phyloP scores from a whole-genome alignment of 2,888 invertebrate species.

The Trissolcus brochymenae region DNA sequence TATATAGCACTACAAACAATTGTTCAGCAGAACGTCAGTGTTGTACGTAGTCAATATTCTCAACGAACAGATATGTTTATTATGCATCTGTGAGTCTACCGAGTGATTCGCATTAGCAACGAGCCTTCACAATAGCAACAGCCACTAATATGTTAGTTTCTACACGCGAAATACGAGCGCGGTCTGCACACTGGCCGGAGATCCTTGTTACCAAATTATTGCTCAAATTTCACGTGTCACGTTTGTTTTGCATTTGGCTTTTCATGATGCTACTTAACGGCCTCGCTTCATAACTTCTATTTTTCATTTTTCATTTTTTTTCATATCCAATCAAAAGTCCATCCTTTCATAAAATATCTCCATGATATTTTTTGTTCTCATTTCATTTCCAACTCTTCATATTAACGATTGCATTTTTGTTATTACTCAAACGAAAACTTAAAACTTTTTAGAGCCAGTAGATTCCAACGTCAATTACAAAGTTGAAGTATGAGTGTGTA shows the following conservation, averaged over 20 bases:
- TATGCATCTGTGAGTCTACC: slow-evolving; percentile 49
- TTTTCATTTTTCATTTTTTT: not conserved
- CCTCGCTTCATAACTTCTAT: not conserved
- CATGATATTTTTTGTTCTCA: no score
- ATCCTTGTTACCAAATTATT: slow-evolving; percentile 34
- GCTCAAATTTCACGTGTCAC: slow-evolving; percentile 37
- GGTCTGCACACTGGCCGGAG: slow-evolving; percentile 23
- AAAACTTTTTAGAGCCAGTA: no score
- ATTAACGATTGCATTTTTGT: no score
- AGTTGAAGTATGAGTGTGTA: no score
- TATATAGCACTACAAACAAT: slow-evolving; percentile 50
- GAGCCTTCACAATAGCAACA: slow-evolving; percentile 38
- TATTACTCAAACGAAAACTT: no score
- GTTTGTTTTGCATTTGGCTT: slow-evolving; percentile 15
- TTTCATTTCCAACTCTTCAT: no score
- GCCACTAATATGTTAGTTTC: slow-evolving; percentile 23
- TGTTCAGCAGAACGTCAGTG: slow-evolving; percentile 27
- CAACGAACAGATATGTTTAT: slow-evolving; percentile 54
- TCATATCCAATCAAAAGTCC: not conserved
- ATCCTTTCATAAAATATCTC: no score
- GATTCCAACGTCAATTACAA: no score
- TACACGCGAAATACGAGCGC: slow-evolving; percentile 26
- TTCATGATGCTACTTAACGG: slow-evolving; percentile 29
- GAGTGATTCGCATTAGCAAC: slow-evolving; percentile 56
- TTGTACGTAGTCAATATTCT: slow-evolving; percentile 43